Base-by-base conservation (phyloP, 2,888 invertebrate genomes). In the Stenotaenia linearis region DNA sequence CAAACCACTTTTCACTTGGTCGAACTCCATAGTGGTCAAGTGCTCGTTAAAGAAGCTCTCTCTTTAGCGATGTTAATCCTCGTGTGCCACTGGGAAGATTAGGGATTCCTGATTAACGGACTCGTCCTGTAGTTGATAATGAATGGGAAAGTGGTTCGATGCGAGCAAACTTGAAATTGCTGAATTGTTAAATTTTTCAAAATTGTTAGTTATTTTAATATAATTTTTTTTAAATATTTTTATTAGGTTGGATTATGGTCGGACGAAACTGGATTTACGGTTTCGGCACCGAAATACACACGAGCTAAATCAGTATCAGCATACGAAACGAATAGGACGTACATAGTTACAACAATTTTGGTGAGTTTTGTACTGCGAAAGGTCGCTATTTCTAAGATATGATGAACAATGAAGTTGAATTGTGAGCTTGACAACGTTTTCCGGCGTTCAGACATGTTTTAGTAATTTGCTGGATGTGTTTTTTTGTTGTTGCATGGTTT, bases 221-320 rank as follows among this genome's bases (percentile, higher is more conserved):
- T 3, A 28, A 75, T 25, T 32, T 75, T 10, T 23, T 77, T 77
- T 37, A 12, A 23, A 80, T 30, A 50, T 56, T 56, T 56, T 15
- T 83, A 82, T 4, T 85, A 91, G 91, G 93, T 95, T 7, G 95
- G 94, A 23, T 93, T 94, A 84, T 96, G 95, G 95, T 92, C 91
- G 21, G 95, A 95, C 83, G 90, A 91, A 82, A 89, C 90, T 23
- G 94, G 95, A 4, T 90, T 95, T 83, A 91, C 90, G 81, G 89
- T 93, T 0, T 89, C 92, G 30, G 90, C 93, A 3, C 91, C 93
- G 6, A 94, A 93, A 86, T 92, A 92, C 84, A 90, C 91, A 37
- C 90, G 93, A 81, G 91, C 93, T 0, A 83, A 82, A 35, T 90
- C 91, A 18, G 88, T 90, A 3, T 91, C 92, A 80, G 91, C 93